Evolutionary conservation across 2,888 invertebrate species (phyloP).

Genomic region (Copidosoma aretas): DNA sequence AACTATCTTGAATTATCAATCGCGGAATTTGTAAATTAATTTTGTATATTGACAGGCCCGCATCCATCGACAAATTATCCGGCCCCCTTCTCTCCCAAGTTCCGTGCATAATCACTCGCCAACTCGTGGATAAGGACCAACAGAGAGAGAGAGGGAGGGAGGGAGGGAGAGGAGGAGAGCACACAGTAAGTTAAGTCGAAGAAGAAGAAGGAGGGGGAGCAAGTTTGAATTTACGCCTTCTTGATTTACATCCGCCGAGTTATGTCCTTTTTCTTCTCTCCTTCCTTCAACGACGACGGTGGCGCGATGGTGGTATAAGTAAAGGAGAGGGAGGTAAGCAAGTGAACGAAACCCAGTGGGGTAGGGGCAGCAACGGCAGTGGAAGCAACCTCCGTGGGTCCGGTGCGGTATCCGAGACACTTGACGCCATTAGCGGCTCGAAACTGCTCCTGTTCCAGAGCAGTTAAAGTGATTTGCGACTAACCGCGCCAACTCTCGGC

Average conservation of each 20-base stretch:
- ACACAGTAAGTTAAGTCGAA: not conserved
- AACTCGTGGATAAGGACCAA: not conserved
- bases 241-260: constrained; percentile 40
- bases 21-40: too few relatives aligned
- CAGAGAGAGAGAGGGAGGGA: constrained; percentile 5
- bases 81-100: too few relatives aligned
- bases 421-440: constrained; percentile 62
- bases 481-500: constrained; percentile 46
- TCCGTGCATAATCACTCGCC: constrained; percentile 27
- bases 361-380: too few relatives aligned
- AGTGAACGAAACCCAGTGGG: not conserved
- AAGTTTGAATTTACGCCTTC: constrained; percentile 31
- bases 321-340: not conserved
- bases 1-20: too few relatives aligned
- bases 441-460: constrained; percentile 55
- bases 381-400: constrained; percentile 6
- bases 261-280: constrained; percentile 36
- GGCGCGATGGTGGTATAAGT: not conserved
- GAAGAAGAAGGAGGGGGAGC: not conserved
- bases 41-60: constrained; percentile 30
- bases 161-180: not conserved
- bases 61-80: constrained; percentile 34
- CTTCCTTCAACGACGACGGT: not conserved
- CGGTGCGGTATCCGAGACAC: constrained; percentile 58
- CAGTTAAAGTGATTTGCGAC: constrained; percentile 62